Conservation (phyloP, 1,140 invertebrate species). For the Scaptomyza pallida region DNA sequence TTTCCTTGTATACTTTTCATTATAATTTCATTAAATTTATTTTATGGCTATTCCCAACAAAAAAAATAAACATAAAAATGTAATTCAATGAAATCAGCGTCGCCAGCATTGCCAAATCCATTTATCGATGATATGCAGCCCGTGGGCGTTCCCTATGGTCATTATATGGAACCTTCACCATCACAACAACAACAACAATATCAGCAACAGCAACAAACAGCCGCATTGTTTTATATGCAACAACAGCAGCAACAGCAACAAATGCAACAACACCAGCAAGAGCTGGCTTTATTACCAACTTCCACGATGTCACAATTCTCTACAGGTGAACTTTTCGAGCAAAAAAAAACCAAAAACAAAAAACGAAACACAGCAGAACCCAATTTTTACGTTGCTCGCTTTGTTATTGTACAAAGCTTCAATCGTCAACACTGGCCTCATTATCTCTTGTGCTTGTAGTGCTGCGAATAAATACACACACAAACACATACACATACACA, state of each 20-base stretch:
- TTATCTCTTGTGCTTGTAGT: slow-evolving; percentile 54
- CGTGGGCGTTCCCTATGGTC: slow-evolving; percentile 32
- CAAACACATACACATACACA: slow-evolving; percentile 1
- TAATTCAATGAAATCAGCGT: slow-evolving; percentile 53
- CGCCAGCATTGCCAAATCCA: slow-evolving; percentile 70
- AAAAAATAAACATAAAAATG: slow-evolving; percentile 22
- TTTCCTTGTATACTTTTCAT: slow-evolving; percentile 6
- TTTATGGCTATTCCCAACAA: slow-evolving; percentile 21
- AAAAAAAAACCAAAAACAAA: slow-evolving; percentile 17
- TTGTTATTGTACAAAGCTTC: slow-evolving; percentile 71
- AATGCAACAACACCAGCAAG: slow-evolving; percentile 40
- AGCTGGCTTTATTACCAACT: slow-evolving; percentile 40
- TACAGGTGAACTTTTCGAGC: slow-evolving; percentile 62
- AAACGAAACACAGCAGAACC: slow-evolving; percentile 32
- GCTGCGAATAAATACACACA: slow-evolving; percentile 32
- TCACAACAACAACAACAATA: slow-evolving; percentile 25
- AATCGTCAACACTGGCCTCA: slow-evolving; percentile 32
- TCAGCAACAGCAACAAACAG: slow-evolving; percentile 31
- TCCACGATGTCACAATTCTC: slow-evolving; percentile 55
- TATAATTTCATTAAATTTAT: slow-evolving; percentile 37
- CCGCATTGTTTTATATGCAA: slow-evolving; percentile 48
- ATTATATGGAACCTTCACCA: slow-evolving; percentile 51
- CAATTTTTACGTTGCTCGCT: slow-evolving; percentile 48
- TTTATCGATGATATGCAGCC: slow-evolving; percentile 73
- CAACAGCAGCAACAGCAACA: slow-evolving; percentile 50